phyloP scores from a whole-genome alignment of 2,113 vertebrate genomes.

The Scolopax mira region DNA sequence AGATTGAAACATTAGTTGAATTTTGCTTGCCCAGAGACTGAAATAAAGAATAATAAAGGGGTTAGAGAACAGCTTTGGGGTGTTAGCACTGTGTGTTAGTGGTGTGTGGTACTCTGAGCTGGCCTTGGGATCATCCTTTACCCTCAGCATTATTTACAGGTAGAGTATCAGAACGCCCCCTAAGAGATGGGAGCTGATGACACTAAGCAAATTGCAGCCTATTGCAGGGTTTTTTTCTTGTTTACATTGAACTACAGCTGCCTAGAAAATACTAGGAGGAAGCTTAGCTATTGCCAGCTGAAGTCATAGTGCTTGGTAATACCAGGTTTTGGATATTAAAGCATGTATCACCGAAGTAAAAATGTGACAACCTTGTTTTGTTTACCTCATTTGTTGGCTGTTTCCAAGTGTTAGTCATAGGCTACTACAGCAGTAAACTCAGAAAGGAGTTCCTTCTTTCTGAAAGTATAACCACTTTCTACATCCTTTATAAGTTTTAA shows the following conservation, averaged over 20 bases:
- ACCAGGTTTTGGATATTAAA: background rate
- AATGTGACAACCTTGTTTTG: background rate
- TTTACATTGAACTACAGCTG: background rate
- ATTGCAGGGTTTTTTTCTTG: background rate
- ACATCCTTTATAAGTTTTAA: slow-evolving; percentile 43
- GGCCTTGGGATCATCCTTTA: background rate
- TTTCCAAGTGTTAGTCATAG: background rate
- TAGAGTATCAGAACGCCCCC: background rate
- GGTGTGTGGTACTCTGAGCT: background rate
- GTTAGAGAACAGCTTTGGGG: background rate
- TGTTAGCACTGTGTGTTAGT: background rate
- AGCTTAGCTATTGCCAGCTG: background rate
- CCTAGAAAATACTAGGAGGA: background rate
- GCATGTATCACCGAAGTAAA: background rate
- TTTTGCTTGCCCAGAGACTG: background rate
- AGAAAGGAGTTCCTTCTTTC: background rate
- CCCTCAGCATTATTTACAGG: background rate
- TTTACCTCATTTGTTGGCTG: background rate
- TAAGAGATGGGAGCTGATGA: background rate
- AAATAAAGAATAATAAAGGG: background rate
- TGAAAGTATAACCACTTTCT: background rate
- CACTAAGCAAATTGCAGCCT: background rate
- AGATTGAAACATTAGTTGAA: background rate
- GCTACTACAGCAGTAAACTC: background rate
- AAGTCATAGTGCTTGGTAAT: background rate